Base-by-base conservation (phyloP, 2,113 vertebrate species). In the Lethenteron camtschaticum region DNA sequence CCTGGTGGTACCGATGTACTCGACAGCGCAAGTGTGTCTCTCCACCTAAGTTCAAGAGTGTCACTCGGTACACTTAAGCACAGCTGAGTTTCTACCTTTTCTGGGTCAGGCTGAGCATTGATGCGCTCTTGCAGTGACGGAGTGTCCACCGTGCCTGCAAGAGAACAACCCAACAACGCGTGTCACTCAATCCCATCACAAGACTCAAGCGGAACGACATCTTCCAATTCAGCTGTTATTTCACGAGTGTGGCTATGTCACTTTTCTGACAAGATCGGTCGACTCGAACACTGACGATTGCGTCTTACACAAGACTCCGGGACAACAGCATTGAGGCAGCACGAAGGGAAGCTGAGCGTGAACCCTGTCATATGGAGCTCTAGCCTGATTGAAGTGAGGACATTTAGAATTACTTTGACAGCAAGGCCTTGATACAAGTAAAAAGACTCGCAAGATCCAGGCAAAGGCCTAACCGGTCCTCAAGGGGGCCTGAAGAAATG, bases 71-170 rank as follows among this genome's bases (percentile, higher is more conserved):
- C 24, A 69, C n/a, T 12, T 57, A 41, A 41, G 6, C 41, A 41
- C 41, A 41, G 41, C 41, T 71, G 56, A 12, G 16, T 12, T 57
- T 70, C n/a, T 77, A 95, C 90, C 85, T 89, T 83, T 57, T 90
- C 83, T 58, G 90, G 89, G 73, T 97, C 77, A 56, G 86, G 81
- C 13, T 74, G 81, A 69, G 85, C 85, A 80, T 87, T 81, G 73
- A 95, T 96, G 76, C 88, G 81, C 66, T 80, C 88, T 70, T 79
- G 83, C 71, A 94, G 78, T 56, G 90, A 95, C 16, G 91, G 90
- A 1, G 89, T 95, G 68, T 97, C 86, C 72, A 96, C 88, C 3
- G 88, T 91, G 69, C 87, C 89, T 96, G 75, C 58, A 69, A 20
- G 24, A 55, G 14, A 10, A 57, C 58, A 69, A 69, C 56, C 56